A percentile compares a stretch with the other conserved stretches of the same genome.
Conservation (phyloP, 2,113 vertebrate genomes). For the Onychorhynchus coronatus region DNA sequence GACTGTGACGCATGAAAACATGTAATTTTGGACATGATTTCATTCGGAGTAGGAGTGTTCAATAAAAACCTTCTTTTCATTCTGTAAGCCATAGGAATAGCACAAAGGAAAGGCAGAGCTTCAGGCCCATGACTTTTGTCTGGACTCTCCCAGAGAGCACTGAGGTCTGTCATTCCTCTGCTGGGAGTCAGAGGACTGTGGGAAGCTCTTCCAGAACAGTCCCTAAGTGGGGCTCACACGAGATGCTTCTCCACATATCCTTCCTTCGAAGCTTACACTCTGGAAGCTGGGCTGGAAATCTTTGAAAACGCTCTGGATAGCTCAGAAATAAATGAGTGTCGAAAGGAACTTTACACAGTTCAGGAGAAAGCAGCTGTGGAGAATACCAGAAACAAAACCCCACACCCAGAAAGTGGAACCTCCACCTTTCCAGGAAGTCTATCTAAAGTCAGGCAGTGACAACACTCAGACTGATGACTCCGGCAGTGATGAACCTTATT, state of each 20-base stretch:
- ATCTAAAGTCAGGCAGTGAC: background rate
- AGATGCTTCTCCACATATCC: background rate
- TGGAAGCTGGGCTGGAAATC: background rate
- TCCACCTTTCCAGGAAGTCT: background rate
- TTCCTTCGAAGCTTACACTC: background rate
- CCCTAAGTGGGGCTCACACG: background rate
- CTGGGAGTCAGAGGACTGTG: background rate
- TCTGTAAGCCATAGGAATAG: background rate
- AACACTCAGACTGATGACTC: background rate
- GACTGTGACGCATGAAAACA: no score
- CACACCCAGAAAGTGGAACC: background rate
- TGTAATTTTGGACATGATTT: rapidly evolving
- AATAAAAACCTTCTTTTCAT: background rate
- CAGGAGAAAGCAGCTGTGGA: background rate
- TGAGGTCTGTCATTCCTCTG: background rate
- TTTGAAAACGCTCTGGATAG: background rate
- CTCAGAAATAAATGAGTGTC: background rate
- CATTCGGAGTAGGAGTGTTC: background rate
- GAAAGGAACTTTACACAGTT: background rate
- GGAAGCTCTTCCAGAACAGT: background rate
- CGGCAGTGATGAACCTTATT: background rate
- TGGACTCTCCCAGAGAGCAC: background rate
- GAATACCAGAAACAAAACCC: background rate
- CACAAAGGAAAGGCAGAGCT: background rate
- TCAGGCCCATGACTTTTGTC: background rate